Evolutionary conservation across 2,797 vertebrate species (phyloP).

Genomic region (Antennarius maculatus): DNA sequence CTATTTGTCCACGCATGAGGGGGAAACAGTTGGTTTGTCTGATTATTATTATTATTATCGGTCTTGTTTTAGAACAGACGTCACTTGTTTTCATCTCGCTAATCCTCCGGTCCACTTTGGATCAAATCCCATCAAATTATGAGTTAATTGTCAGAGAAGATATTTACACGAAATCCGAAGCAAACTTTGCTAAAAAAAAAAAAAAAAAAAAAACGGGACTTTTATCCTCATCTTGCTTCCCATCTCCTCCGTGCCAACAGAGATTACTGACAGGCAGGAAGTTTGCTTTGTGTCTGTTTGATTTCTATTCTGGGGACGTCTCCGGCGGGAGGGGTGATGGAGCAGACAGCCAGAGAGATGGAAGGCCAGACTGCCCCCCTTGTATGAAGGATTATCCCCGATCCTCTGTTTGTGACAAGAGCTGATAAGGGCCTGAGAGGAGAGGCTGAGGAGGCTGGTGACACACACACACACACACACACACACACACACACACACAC

Average conservation of each 20-base stretch:
- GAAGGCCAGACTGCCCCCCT: conserved; percentile 73
- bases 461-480: conserved; percentile 35
- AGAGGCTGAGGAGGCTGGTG: conserved; percentile 69
- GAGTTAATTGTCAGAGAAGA: conserved; percentile 1
- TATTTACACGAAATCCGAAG: conserved; percentile 1
- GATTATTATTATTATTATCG: conserved; percentile 43
- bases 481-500: conserved; percentile 53
- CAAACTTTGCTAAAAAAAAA: conserved; percentile 23
- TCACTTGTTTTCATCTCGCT: conserved; percentile 47
- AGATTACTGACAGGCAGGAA: conserved; percentile 50
- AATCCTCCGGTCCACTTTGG: conserved; percentile 1
- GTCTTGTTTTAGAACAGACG: conserved; percentile 47
- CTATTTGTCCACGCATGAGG: neutral
- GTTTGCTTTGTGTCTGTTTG: conserved; percentile 67
- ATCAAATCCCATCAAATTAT: conserved; percentile 35
- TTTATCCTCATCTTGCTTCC: conserved; percentile 32
- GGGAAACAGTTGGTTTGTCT: neutral
- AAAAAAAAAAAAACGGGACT: neutral
- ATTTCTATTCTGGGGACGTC: conserved; percentile 64
- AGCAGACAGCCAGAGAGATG: conserved; percentile 72
- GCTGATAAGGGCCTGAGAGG: conserved; percentile 80
- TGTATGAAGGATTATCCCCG: conserved; percentile 82
- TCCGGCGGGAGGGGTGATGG: conserved; percentile 61
- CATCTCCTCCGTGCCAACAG: conserved; percentile 25
- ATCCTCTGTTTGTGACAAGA: conserved; percentile 81